phyloP scores from a whole-genome alignment of 2,888 invertebrate genomes.

The Heliothis peltigera region DNA sequence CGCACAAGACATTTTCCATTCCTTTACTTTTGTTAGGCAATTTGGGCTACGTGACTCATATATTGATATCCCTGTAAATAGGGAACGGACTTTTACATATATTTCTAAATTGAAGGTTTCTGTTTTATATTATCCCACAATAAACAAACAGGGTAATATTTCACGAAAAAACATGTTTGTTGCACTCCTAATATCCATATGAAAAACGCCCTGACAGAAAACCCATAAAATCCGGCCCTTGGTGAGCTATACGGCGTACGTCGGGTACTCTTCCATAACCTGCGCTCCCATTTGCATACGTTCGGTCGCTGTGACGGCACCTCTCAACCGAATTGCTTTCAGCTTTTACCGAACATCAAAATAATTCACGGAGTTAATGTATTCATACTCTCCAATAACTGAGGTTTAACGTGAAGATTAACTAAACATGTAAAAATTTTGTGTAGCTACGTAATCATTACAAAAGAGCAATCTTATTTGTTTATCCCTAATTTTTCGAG shows the following conservation, averaged over 20 bases:
- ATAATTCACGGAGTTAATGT: conserved; percentile 60
- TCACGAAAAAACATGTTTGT: conserved; percentile 59
- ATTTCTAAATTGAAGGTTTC: conserved; percentile 2
- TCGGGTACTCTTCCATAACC: conserved; percentile 43
- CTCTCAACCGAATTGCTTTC: conserved; percentile 78
- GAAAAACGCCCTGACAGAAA: conserved; percentile 51
- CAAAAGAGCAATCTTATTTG: no score
- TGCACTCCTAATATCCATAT: conserved; percentile 54
- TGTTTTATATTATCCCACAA: conserved; percentile 17
- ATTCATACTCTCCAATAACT: conserved; percentile 58
- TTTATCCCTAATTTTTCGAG: background rate
- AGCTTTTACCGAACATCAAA: conserved; percentile 68
- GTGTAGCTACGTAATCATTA: no score
- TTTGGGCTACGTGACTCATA: conserved; percentile 1
- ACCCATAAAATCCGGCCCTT: conserved; percentile 58
- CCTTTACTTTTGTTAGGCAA: conserved; percentile 17
- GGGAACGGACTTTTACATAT: background rate
- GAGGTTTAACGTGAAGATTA: conserved; percentile 38
- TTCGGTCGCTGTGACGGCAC: conserved; percentile 62
- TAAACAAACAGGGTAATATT: conserved; percentile 41
- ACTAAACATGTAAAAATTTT: conserved; percentile 10
- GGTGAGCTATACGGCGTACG: conserved; percentile 38
- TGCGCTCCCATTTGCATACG: conserved; percentile 73
- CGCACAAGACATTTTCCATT: conserved; percentile 44
- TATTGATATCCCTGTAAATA: background rate